These are phyloP conservation scores for Antidorcas marsupialis DNA, from an alignment of 2,113 vertebrate genomes.

Conservation along the genomic window DNA sequence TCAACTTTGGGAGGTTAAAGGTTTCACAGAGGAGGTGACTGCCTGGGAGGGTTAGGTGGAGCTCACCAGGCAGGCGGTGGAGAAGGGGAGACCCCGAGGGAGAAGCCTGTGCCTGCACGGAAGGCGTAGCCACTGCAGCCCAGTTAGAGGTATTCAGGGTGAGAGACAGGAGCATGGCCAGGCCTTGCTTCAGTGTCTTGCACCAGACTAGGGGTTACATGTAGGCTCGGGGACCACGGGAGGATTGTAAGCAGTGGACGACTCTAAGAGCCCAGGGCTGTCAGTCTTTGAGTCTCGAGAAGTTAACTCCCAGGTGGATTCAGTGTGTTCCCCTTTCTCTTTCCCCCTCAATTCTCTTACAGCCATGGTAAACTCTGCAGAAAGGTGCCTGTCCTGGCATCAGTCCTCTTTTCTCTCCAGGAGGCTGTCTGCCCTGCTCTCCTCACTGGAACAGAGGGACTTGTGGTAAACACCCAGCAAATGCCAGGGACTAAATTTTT, in stretches of 20 bases:
- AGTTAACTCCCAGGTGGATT: background rate
- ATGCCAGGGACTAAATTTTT: background rate
- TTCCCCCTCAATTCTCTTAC: background rate
- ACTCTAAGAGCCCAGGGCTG: background rate
- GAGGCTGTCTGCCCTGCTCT: background rate
- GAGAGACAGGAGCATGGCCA: rapidly evolving
- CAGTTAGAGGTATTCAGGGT: rapidly evolving
- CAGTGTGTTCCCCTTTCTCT: background rate
- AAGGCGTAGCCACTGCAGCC: rapidly evolving
- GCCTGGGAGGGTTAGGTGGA: background rate
- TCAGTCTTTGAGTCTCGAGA: background rate
- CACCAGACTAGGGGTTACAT: background rate
- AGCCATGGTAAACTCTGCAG: background rate
- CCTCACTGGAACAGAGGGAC: background rate
- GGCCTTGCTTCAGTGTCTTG: rapidly evolving
- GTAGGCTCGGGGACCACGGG: background rate
- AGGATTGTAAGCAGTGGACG: background rate
- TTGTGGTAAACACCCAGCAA: background rate
- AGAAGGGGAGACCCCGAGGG: background rate
- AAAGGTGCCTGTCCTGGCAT: background rate
- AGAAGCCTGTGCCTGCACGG: rapidly evolving
- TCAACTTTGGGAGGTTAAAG: background rate
- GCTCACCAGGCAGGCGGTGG: background rate
- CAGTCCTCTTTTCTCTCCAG: background rate
- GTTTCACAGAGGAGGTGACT: background rate